These are phyloP conservation scores for Ceyx melanurus DNA, from an alignment of 2,113 vertebrate species.

Conservation along the genomic window DNA sequence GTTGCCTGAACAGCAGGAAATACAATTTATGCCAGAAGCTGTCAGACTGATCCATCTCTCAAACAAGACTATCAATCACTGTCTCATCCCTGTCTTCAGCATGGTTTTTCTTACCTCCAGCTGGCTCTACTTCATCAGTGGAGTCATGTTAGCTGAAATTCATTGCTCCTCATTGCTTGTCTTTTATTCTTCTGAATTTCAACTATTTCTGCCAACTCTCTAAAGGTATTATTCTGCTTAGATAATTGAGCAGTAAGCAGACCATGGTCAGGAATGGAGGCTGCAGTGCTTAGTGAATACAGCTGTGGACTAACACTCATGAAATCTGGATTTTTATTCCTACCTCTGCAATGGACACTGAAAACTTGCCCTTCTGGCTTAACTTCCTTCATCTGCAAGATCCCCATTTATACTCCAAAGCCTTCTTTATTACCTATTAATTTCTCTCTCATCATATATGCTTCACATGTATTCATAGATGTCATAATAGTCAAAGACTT, in stretches of 20 bases:
- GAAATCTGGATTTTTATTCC: neutral
- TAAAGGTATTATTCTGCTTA: neutral
- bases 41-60: constrained; percentile 56
- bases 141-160: constrained; percentile 28
- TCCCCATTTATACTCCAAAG: neutral
- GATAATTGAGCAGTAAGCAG: neutral
- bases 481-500: neutral
- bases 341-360: neutral
- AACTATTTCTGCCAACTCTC: neutral
- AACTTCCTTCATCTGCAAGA: neutral
- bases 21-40: constrained; percentile 60
- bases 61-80: constrained; percentile 68
- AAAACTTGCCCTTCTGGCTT: neutral
- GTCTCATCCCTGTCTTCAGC: constrained; percentile 5
- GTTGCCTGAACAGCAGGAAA: constrained; percentile 63
- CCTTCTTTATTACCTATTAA: neutral
- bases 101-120: constrained; percentile 32
- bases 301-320: neutral
- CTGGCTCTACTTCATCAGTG: neutral
- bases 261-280: neutral
- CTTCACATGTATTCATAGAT: neutral
- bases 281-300: neutral
- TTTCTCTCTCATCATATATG: neutral
- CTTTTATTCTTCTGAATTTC: constrained; percentile 11
- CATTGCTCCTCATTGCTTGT: neutral